These are phyloP conservation scores for Pectinophora gossypiella DNA, from an alignment of 1,140 invertebrate genomes.

Conservation along the genomic window DNA sequence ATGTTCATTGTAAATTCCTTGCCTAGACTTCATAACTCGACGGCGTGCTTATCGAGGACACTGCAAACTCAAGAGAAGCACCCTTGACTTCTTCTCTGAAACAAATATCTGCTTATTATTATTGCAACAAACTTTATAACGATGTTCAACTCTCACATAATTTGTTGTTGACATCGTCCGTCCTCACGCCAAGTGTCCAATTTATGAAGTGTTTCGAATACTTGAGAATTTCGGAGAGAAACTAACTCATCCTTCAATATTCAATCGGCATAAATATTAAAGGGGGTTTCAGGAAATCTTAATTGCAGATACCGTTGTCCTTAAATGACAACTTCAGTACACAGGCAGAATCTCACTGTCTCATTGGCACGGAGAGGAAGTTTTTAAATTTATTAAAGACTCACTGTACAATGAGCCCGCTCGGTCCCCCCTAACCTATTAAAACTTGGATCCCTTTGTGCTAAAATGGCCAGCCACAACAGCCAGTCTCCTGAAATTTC, in stretches of 20 bases:
- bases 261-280: background rate
- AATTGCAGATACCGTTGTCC: conserved; percentile 9
- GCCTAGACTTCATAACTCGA: too few species aligned
- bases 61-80: too few species aligned
- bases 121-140: background rate
- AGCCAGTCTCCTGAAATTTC: background rate
- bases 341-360: conserved; percentile 4
- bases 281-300: conserved; percentile 12
- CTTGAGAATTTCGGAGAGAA: background rate
- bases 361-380: conserved; percentile 4
- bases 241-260: background rate
- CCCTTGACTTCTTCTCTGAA: too few species aligned
- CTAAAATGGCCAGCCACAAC: background rate
- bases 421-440: conserved; percentile 1
- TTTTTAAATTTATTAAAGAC: conserved; percentile 12
- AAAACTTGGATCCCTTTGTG: conserved; percentile 4
- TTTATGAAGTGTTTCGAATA: background rate
- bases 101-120: background rate
- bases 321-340: background rate
- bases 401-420: background rate
- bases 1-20: too few species aligned
- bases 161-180: background rate
- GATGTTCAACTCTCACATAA: background rate
- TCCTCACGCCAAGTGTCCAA: background rate
- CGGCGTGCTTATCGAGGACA: too few species aligned